A percentile compares a stretch with the other conserved stretches of the same genome.
Conservation (phyloP, 2,888 invertebrate species). For the Torymus aiolomorphi region DNA sequence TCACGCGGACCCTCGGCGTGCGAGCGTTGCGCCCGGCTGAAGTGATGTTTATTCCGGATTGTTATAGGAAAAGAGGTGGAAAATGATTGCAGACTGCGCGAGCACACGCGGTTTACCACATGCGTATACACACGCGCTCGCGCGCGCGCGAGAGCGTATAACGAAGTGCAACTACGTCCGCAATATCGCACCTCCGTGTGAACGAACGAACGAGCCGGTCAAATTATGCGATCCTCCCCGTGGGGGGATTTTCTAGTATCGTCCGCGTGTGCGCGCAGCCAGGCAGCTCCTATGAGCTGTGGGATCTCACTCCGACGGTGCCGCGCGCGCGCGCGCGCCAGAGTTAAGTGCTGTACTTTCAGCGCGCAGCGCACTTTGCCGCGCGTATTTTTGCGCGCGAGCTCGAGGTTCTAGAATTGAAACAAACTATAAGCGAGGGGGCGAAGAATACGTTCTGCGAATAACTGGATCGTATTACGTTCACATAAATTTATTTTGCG, state of each 20-base stretch:
- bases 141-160: neutral
- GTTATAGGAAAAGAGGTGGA: constrained; percentile 3
- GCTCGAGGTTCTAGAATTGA: constrained; percentile 20
- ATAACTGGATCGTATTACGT: constrained; percentile 40
- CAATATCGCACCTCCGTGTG: constrained; percentile 55
- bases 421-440: constrained; percentile 27
- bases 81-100: constrained; percentile 34
- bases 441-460: constrained; percentile 24
- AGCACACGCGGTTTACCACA: constrained; percentile 15
- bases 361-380: constrained; percentile 22
- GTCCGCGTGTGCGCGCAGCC: neutral
- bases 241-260: constrained; percentile 29
- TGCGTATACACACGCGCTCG: neutral
- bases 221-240: constrained; percentile 55
- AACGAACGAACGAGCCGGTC: constrained; percentile 49
- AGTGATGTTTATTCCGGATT: neutral
- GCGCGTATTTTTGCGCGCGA: constrained; percentile 19
- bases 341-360: constrained; percentile 47
- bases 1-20: neutral
- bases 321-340: too few species aligned
- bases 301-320: constrained; percentile 3
- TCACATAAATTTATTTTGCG: constrained; percentile 24
- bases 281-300: constrained; percentile 32
- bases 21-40: too few species aligned
- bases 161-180: constrained; percentile 27